Percentiles rank a stretch among this genome's conserved stretches.
Evolutionary conservation across 2,888 invertebrate genomes (phyloP).

Genomic region (Drosophila mimetica): DNA sequence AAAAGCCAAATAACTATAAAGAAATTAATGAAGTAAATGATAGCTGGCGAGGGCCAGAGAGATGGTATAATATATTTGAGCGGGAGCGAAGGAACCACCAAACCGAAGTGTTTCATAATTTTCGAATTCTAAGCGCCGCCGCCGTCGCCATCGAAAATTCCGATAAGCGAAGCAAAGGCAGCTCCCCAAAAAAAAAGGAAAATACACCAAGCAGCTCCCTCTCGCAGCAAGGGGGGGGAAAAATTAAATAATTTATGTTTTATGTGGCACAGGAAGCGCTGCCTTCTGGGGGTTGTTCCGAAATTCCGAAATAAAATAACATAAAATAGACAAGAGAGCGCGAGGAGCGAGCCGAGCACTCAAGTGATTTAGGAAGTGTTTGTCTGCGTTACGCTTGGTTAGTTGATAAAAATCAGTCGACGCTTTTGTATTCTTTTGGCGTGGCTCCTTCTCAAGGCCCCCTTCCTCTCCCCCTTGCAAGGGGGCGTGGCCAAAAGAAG

Average conservation of each 20-base stretch:
- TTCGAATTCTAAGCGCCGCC: slow-evolving; percentile 65
- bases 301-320: slow-evolving; percentile 12
- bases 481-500: slow-evolving; percentile 10
- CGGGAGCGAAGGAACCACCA: neutral
- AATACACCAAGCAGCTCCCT: neutral
- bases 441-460: neutral
- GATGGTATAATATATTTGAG: slow-evolving; percentile 6
- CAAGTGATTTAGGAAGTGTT: slow-evolving; percentile 83
- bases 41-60: slow-evolving; percentile 12
- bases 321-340: slow-evolving; percentile 28
- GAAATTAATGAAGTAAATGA: slow-evolving; percentile 27
- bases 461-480: neutral
- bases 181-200: neutral
- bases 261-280: slow-evolving; percentile 73
- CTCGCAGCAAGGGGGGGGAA: slow-evolving; percentile 23
- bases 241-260: slow-evolving; percentile 79
- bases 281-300: slow-evolving; percentile 58
- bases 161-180: slow-evolving; percentile 53
- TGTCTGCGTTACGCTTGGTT: slow-evolving; percentile 82
- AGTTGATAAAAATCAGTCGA: slow-evolving; percentile 82
- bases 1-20: slow-evolving; percentile 31
- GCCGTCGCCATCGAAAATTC: slow-evolving; percentile 61
- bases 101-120: slow-evolving; percentile 69
- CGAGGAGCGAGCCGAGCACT: slow-evolving; percentile 13
- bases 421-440: slow-evolving; percentile 44